Evolutionary conservation across 1,140 invertebrate species (phyloP), one percentile per base, ranked within the genome.

Genomic region (Amphibalanus amphitrite): DNA sequence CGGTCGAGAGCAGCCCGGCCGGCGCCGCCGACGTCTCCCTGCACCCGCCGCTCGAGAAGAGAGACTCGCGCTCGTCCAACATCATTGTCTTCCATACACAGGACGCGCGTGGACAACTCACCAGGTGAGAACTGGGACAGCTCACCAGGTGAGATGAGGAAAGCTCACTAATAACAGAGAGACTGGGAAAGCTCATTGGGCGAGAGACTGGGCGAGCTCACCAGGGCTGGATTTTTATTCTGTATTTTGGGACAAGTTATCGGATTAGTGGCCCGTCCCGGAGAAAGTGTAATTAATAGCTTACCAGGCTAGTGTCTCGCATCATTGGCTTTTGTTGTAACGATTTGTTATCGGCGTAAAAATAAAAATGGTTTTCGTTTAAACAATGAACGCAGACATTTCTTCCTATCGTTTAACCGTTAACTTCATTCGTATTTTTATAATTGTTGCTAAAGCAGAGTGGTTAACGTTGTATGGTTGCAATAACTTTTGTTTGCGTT

Each of bases 11-110:
- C 47, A 17, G 47, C 23, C 47, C 47, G 47, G 10, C 47, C 13
- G 47, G 47, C 47, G 20, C 13, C n/a, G n/a, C n/a, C 17, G 47
- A 59, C 47, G 47, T 15, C 4, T 6, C 47, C 6, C 47, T 59
- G 13, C 47, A 59, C 47, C 47, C 47, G 10, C 47, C 28, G 65
- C 65, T 67, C 65, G 65, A 67, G n/a, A 67, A 67, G 65, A 3
- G 28, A 25, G 65, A 67, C 65, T 67, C 65, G 6, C 65, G 65
- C 28, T 26, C 65, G 10, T 67, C 65, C 69, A 76, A 76, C 72
- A 76, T 76, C 26, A 74, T 76, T 23, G 75, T 76, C 47, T 76
- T 76, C 71, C 75, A 76, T 40, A 71, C 73, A 71, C 74, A 74
- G 26, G 75, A 76, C 67, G 74, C 75, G 33, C 69, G 75, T 15